Conservation (phyloP, 1,140 invertebrate species). For the Polypedilum vanderplanki region DNA sequence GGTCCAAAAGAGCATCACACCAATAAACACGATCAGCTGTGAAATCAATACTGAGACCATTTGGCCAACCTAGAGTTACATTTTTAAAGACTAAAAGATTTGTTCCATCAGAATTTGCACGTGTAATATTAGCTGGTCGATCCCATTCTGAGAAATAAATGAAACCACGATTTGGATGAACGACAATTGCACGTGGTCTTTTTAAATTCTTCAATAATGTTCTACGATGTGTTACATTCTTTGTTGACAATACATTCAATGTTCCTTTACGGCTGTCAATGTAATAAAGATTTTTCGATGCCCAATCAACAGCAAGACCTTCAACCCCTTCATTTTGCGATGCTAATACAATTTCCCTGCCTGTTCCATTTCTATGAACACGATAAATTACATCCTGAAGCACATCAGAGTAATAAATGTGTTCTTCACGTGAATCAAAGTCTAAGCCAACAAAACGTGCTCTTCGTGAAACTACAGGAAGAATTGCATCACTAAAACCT, state of each 20-base stretch:
- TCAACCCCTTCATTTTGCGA: constrained; percentile 97
- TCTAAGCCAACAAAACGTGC: constrained; percentile 96
- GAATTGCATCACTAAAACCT: constrained; percentile 89
- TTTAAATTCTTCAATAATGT: constrained; percentile 83
- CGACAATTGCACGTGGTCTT: constrained; percentile 87
- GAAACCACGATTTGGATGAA: constrained; percentile 89
- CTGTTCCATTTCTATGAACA: constrained; percentile 80
- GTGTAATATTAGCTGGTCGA: constrained; percentile 88
- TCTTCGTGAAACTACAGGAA: constrained; percentile 79
- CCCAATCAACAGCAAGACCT: constrained; percentile 95
- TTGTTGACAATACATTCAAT: constrained; percentile 83
- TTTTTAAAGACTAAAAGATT: constrained; percentile 84
- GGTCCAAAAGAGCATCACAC: constrained; percentile 91
- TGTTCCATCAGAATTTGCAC: constrained; percentile 81
- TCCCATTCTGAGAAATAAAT: constrained; percentile 97
- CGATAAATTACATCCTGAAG: constrained; percentile 94
- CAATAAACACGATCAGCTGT: constrained; percentile 80
- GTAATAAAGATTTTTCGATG: constrained; percentile 94
- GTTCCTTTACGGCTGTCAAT: constrained; percentile 95
- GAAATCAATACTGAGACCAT: constrained; percentile 90
- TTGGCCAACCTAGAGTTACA: constrained; percentile 91
- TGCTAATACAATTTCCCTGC: constrained; percentile 83
- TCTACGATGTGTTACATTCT: constrained; percentile 74
- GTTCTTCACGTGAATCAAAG: constrained; percentile 84
- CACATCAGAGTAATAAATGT: constrained; percentile 96